A percentile compares a stretch with the other conserved stretches of the same genome.
phyloP scores from a whole-genome alignment of 1,140 invertebrate species.

The Sarcophaga bullata region DNA sequence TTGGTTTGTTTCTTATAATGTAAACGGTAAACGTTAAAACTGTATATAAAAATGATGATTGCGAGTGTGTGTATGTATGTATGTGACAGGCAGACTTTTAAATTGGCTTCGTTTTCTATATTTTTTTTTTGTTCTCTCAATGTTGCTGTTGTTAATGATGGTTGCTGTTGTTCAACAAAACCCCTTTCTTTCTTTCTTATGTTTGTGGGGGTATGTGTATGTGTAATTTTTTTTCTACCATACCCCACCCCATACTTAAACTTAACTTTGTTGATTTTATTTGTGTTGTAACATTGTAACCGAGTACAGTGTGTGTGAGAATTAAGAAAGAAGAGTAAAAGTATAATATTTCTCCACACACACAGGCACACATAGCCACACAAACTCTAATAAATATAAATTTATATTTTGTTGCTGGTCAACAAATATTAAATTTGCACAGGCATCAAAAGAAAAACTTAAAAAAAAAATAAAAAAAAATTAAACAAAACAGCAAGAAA shows the following conservation, averaged over 20 bases:
- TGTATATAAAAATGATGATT: not conserved
- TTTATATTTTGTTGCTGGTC: too few relatives aligned
- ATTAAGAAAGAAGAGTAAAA: not conserved
- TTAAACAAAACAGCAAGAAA: not conserved
- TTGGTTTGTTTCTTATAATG: not conserved
- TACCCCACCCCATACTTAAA: not conserved
- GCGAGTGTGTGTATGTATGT: slow-evolving; percentile 2
- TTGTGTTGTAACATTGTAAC: not conserved
- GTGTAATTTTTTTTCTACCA: not conserved
- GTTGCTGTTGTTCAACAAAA: not conserved
- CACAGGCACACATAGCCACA: too few relatives aligned
- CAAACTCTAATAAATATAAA: too few relatives aligned
- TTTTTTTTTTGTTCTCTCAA: not conserved
- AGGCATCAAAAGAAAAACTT: not conserved
- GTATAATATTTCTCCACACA: not conserved
- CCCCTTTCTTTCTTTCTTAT: not conserved
- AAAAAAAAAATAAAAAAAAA: not conserved
- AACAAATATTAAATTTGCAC: not conserved
- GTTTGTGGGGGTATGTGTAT: not conserved
- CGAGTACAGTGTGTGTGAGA: not conserved
- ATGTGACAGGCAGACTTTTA: slow-evolving; percentile 33
- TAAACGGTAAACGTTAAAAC: too few relatives aligned
- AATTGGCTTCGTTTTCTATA: slow-evolving; percentile 34
- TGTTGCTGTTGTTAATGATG: not conserved
- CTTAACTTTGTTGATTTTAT: not conserved